Evolutionary conservation across 1,140 invertebrate species (phyloP).

Genomic region (Hestina assimilis): DNA sequence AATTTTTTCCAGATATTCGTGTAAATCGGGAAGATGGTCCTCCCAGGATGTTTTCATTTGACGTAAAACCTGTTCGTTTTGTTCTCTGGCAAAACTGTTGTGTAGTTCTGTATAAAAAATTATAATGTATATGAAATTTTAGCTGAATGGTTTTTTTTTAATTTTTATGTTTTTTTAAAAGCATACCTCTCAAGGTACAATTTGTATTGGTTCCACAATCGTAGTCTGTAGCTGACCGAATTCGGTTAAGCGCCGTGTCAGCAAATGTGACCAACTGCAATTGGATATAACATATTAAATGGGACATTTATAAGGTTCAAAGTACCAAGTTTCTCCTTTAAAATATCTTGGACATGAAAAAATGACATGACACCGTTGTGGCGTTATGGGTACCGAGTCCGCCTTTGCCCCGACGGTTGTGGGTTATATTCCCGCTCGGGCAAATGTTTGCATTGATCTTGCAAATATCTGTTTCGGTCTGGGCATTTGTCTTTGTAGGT

Average conservation of each 20-base stretch:
- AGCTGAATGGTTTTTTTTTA: too few relatives aligned
- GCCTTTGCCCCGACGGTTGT: too few relatives aligned
- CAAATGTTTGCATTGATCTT: too few relatives aligned
- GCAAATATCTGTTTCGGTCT: too few relatives aligned
- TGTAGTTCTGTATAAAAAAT: conserved; percentile 51
- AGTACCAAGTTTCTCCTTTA: too few relatives aligned
- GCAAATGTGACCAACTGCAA: conserved; percentile 76
- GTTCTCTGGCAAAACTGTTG: conserved; percentile 59
- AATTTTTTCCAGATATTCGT: conserved; percentile 71
- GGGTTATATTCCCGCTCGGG: too few relatives aligned
- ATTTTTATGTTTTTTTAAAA: too few relatives aligned
- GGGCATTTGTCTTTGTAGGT: too few relatives aligned
- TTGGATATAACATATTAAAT: conserved; percentile 14
- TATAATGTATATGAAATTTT: conserved; percentile 1
- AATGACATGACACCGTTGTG: too few relatives aligned
- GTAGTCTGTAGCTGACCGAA: conserved; percentile 61
- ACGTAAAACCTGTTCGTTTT: conserved; percentile 50
- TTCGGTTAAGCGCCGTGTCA: conserved; percentile 56
- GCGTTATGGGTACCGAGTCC: too few relatives aligned
- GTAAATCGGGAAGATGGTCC: conserved; percentile 58
- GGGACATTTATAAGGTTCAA: too few relatives aligned
- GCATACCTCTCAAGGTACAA: conserved; percentile 59
- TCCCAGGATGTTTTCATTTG: conserved; percentile 71
- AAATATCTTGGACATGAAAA: too few relatives aligned
- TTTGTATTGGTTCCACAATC: conserved; percentile 59